These are phyloP conservation scores for Drosophila kambysellisi DNA, from an alignment of 2,888 invertebrate species.

Conservation along the genomic window DNA sequence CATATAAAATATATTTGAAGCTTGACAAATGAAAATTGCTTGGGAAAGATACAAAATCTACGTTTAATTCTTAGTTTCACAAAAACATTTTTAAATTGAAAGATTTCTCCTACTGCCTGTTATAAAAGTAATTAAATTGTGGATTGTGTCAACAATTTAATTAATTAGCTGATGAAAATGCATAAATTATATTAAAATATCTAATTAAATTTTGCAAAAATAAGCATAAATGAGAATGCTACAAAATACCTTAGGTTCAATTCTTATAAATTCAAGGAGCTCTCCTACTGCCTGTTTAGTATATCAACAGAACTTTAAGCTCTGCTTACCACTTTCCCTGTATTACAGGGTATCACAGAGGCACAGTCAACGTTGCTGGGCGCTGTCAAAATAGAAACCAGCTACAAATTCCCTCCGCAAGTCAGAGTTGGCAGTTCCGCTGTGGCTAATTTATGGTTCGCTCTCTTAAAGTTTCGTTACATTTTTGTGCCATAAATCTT, in stretches of 20 bases:
- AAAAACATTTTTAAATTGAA: background rate
- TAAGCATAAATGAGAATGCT: background rate
- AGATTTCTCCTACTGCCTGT: background rate
- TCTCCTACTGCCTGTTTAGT: background rate
- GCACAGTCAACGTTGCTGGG: conserved; percentile 19
- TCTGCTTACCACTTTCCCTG: background rate
- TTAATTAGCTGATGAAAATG: background rate
- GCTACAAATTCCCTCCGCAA: conserved; percentile 44
- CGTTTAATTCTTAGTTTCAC: accelerated
- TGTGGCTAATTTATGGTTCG: conserved; percentile 72
- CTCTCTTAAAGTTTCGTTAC: conserved; percentile 72
- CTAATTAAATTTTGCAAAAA: background rate
- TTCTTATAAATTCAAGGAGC: background rate
- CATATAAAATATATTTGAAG: background rate
- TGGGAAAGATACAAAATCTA: background rate
- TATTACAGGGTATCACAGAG: conserved; percentile 27
- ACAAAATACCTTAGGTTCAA: background rate
- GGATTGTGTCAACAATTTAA: background rate
- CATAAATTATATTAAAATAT: background rate
- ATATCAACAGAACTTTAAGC: background rate
- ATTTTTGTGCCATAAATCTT: conserved; percentile 77
- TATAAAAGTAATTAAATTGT: background rate
- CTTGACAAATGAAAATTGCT: background rate
- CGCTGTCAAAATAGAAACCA: conserved; percentile 54
- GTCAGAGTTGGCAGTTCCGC: conserved; percentile 34